Evolutionary conservation across 2,797 vertebrate species (phyloP).

Genomic region (Cyprinodon diabolis): DNA sequence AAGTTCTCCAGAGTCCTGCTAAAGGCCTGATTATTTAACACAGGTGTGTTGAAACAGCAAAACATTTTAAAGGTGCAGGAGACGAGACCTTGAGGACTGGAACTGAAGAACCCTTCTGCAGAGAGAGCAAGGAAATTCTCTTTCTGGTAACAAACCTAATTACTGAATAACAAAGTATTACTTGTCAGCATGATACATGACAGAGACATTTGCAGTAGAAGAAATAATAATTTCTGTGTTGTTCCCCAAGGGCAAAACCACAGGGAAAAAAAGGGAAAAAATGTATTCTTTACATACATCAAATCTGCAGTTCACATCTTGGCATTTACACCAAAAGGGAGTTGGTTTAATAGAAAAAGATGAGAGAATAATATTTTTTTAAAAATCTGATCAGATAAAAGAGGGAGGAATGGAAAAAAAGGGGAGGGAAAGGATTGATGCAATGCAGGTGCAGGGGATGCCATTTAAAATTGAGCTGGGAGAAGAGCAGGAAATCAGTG

Average conservation of each 20-base stretch:
- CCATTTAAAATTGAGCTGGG: constrained; percentile 29
- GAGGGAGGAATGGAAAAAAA: not conserved
- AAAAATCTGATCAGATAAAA: constrained; percentile 19
- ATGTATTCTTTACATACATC: not conserved
- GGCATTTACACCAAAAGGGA: not conserved
- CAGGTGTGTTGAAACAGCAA: too few relatives aligned
- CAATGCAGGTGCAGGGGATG: constrained; percentile 50
- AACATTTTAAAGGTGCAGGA: too few relatives aligned
- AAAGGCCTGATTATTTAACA: too few relatives aligned
- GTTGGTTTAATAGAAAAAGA: constrained; percentile 7
- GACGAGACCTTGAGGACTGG: too few relatives aligned
- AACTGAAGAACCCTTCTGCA: not conserved
- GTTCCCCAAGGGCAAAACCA: not conserved
- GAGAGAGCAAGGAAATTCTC: not conserved
- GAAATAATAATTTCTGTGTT: not conserved
- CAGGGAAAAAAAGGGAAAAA: not conserved
- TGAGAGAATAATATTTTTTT: not conserved
- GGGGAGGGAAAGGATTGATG: constrained; percentile 34
- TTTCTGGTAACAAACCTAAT: not conserved
- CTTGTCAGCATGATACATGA: constrained; percentile 11
- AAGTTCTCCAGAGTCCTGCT: too few relatives aligned
- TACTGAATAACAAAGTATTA: not conserved
- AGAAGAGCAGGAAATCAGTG: not conserved
- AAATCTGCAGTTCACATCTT: not conserved
- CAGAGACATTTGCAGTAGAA: not conserved